Percentiles rank a stretch among this genome's conserved stretches.
phyloP scores from a whole-genome alignment of 2,888 invertebrate species.

The Bellardia pandia region DNA sequence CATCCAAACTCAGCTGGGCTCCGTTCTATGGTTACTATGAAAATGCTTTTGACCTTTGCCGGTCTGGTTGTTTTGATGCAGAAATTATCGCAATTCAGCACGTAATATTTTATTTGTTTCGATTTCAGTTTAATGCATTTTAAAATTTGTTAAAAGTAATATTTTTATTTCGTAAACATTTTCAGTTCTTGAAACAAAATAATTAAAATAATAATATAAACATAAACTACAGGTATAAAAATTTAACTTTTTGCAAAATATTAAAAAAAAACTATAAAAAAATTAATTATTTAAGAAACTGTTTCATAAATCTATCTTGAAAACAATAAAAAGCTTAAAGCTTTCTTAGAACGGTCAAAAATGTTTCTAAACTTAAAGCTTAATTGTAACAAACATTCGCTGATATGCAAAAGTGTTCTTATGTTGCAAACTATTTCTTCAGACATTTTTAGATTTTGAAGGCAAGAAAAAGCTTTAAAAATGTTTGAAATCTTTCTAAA shows the following conservation, averaged over 20 bases:
- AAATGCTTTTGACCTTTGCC: slow-evolving; percentile 35
- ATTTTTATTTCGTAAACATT: slow-evolving; percentile 43
- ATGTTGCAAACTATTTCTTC: too few species aligned
- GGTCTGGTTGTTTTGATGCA: slow-evolving; percentile 37
- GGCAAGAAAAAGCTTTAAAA: too few species aligned
- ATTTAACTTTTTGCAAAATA: slow-evolving; percentile 49
- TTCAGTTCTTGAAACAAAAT: slow-evolving; percentile 16
- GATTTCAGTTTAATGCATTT: slow-evolving; percentile 45
- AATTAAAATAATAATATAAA: slow-evolving; percentile 5
- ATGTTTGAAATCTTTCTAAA: too few species aligned
- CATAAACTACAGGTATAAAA: slow-evolving; percentile 52
- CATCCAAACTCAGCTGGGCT: slow-evolving; percentile 74
- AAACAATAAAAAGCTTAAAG: neutral
- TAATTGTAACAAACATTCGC: too few species aligned
- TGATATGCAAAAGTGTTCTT: too few species aligned
- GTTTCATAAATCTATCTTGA: neutral
- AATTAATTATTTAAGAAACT: slow-evolving; percentile 45
- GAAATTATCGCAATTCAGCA: slow-evolving; percentile 64
- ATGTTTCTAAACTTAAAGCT: too few species aligned
- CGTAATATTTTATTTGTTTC: slow-evolving; percentile 72
- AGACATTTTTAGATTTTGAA: too few species aligned
- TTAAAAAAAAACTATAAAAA: slow-evolving; percentile 38
- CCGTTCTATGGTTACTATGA: slow-evolving; percentile 43
- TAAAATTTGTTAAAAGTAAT: slow-evolving; percentile 20
- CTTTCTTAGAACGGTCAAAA: too few species aligned